These are phyloP conservation scores for Melanogrammus aeglefinus DNA, from an alignment of 2,797 vertebrate species.

Conservation along the genomic window DNA sequence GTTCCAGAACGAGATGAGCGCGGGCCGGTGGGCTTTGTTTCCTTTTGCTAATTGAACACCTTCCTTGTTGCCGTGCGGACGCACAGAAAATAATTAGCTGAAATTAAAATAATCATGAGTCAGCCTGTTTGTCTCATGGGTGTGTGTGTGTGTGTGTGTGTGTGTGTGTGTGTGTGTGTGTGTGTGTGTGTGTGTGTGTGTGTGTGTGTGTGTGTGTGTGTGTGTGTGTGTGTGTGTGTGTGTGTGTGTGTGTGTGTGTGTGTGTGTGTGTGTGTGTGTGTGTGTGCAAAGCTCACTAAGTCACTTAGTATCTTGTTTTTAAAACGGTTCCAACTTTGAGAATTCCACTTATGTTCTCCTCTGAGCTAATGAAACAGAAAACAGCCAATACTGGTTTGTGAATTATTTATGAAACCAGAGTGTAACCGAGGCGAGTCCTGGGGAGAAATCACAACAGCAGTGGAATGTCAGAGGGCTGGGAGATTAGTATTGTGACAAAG, in stretches of 20 bases:
- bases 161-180: background rate
- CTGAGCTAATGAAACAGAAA: background rate
- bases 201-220: background rate
- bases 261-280: background rate
- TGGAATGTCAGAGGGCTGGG: background rate
- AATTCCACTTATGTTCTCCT: background rate
- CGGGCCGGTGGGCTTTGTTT: slow-evolving; percentile 11
- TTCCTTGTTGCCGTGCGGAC: slow-evolving; percentile 33
- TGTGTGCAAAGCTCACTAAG: background rate
- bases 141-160: too few species aligned
- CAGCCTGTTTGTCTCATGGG: slow-evolving; percentile 8
- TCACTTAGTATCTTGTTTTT: background rate
- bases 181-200: background rate
- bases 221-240: background rate
- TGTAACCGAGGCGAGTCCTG: background rate
- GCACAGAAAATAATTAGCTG: slow-evolving; percentile 17
- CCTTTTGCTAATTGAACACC: slow-evolving; percentile 9
- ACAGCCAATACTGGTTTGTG: background rate
- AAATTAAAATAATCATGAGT: slow-evolving; percentile 38
- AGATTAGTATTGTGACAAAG: background rate
- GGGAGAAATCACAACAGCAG: background rate
- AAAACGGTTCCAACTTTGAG: background rate
- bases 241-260: background rate
- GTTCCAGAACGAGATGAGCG: slow-evolving; percentile 26
- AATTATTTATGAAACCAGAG: background rate